These are phyloP conservation scores for Frankliniella fusca DNA, from an alignment of 2,888 invertebrate genomes.

Conservation along the genomic window DNA sequence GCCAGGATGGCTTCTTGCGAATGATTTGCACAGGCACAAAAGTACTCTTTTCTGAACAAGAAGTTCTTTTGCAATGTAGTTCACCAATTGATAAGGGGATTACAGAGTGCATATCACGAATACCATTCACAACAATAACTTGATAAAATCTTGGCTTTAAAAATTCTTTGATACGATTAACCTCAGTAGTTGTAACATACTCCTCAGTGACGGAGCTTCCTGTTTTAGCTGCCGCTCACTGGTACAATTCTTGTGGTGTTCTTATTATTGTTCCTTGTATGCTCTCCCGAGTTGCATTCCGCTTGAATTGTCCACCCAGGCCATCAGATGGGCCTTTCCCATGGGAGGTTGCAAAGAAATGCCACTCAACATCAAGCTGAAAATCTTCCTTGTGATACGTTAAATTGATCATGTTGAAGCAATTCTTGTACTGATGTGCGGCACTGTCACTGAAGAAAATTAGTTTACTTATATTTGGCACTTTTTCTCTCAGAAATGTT, in stretches of 20 bases:
- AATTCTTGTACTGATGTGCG: too few relatives aligned
- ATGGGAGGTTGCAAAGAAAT: too few relatives aligned
- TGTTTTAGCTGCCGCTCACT: neutral
- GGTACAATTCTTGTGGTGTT: neutral
- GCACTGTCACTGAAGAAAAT: too few relatives aligned
- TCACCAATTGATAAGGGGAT: neutral
- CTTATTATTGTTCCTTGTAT: neutral
- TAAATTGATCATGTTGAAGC: too few relatives aligned
- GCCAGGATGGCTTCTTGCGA: neutral
- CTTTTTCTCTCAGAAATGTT: too few relatives aligned
- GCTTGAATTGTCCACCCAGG: too few relatives aligned
- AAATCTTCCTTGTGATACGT: too few relatives aligned
- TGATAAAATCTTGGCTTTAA: neutral
- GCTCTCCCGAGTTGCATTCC: neutral
- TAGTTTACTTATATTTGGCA: too few relatives aligned
- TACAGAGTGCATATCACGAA: neutral
- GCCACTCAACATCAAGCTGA: too few relatives aligned
- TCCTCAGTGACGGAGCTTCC: neutral
- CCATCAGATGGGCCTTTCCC: too few relatives aligned
- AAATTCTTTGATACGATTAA: neutral
- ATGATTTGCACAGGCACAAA: neutral
- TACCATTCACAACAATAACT: neutral
- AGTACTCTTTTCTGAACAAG: neutral
- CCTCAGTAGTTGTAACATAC: neutral
- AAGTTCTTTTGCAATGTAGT: neutral